Conservation (phyloP, 2,888 invertebrate species). For the Lasius fuliginosus region DNA sequence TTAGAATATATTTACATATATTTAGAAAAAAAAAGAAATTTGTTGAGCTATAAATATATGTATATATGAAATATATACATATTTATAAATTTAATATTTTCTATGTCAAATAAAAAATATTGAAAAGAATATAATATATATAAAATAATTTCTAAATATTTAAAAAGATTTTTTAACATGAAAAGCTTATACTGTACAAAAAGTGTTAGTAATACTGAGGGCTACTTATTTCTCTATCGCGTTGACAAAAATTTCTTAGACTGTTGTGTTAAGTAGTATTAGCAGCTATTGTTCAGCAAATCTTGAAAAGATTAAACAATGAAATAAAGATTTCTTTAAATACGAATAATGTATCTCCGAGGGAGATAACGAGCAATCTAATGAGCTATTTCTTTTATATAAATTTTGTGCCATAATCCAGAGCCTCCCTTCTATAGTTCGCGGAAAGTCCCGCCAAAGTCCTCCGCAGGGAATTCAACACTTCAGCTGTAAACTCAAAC, state of each 20-base stretch:
- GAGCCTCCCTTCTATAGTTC: not conserved
- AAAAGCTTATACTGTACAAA: not conserved
- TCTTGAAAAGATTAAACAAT: not conserved
- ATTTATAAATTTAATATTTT: no score
- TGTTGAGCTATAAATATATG: no score
- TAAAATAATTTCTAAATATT: not conserved
- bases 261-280: not conserved
- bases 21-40: no score
- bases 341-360: not conserved
- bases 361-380: not conserved
- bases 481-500: slow-evolving; percentile 32
- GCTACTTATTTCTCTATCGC: not conserved
- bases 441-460: slow-evolving; percentile 14
- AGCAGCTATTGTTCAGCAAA: not conserved
- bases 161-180: not conserved
- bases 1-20: no score
- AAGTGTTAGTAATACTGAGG: not conserved
- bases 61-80: no score
- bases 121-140: not conserved
- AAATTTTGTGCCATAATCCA: not conserved
- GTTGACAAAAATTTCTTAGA: not conserved
- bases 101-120: not conserved
- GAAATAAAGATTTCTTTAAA: not conserved
- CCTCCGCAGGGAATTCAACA: slow-evolving; percentile 25
- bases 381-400: not conserved